Conservation (phyloP, 2,888 invertebrate genomes). For the Teinopalpus imperialis region DNA sequence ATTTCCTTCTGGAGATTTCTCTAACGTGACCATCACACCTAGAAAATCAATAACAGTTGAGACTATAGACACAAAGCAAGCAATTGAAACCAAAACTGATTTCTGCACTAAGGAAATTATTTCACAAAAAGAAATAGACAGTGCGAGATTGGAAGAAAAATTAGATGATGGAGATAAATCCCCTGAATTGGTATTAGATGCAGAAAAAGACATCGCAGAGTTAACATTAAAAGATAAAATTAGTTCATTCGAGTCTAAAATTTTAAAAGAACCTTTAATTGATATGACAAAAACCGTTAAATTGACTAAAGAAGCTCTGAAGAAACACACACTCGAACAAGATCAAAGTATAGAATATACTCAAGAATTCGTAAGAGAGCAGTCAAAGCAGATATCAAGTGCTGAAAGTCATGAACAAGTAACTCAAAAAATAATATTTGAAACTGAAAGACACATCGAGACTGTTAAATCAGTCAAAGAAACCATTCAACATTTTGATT, state of each 20-base stretch:
- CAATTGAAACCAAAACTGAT: conserved; percentile 53
- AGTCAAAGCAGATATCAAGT: conserved; percentile 66
- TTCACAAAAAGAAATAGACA: conserved; percentile 72
- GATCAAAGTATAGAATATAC: conserved; percentile 76
- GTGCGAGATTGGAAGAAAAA: conserved; percentile 81
- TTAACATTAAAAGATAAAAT: conserved; percentile 69
- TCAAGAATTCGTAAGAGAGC: conserved; percentile 76
- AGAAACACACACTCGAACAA: conserved; percentile 74
- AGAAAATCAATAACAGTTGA: conserved; percentile 73
- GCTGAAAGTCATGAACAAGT: conserved; percentile 48
- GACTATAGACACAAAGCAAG: conserved; percentile 58
- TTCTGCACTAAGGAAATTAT: conserved; percentile 59
- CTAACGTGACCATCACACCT: conserved; percentile 73
- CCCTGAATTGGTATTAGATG: conserved; percentile 66
- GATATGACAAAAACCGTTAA: conserved; percentile 71
- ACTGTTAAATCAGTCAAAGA: conserved; percentile 71
- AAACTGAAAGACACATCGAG: conserved; percentile 54
- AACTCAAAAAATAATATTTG: conserved; percentile 50
- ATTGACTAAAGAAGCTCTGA: conserved; percentile 76
- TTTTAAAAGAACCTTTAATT: conserved; percentile 62
- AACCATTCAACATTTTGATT: conserved; percentile 72
- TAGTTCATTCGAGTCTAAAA: conserved; percentile 73
- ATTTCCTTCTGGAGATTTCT: conserved; percentile 78
- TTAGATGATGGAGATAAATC: conserved; percentile 69
- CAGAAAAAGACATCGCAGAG: conserved; percentile 76